Conservation (phyloP, 2,888 invertebrate species). For the Macrophya alboannulata region DNA sequence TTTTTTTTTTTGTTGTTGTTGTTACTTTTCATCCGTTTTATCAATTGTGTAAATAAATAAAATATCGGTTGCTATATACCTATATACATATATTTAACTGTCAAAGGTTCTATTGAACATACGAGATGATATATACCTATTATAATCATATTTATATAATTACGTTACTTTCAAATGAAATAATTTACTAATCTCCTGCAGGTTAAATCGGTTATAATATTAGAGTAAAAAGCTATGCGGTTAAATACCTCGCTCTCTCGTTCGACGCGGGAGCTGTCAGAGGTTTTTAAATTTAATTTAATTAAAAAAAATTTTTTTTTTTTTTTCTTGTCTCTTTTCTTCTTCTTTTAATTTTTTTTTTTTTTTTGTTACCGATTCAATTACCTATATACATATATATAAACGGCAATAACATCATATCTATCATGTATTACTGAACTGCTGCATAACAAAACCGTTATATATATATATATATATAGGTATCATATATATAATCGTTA, state of each 20-base stretch:
- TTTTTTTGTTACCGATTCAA: background rate
- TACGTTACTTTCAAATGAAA: background rate
- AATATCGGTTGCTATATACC: slow-evolving; percentile 4
- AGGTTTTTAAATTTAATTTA: background rate
- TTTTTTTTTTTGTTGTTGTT: background rate
- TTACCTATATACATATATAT: background rate
- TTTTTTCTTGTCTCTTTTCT: background rate
- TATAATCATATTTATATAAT: background rate
- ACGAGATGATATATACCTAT: background rate
- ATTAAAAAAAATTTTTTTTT: background rate
- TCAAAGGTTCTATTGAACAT: background rate
- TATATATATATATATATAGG: background rate
- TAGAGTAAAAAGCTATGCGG: slow-evolving; percentile 11
- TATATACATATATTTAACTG: background rate
- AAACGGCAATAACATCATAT: slow-evolving; percentile 4
- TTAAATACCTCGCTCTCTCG: slow-evolving; percentile 1
- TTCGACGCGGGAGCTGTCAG: background rate
- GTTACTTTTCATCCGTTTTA: background rate
- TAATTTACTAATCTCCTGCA: slow-evolving; percentile 3
- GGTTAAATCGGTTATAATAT: background rate
- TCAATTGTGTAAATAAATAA: slow-evolving; percentile 16
- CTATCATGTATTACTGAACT: background rate
- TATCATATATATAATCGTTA: no score
- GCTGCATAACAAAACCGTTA: background rate
- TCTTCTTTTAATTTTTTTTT: background rate